Evolutionary conservation across 2,888 invertebrate species (phyloP).

Genomic region (Mythimna ferrago): DNA sequence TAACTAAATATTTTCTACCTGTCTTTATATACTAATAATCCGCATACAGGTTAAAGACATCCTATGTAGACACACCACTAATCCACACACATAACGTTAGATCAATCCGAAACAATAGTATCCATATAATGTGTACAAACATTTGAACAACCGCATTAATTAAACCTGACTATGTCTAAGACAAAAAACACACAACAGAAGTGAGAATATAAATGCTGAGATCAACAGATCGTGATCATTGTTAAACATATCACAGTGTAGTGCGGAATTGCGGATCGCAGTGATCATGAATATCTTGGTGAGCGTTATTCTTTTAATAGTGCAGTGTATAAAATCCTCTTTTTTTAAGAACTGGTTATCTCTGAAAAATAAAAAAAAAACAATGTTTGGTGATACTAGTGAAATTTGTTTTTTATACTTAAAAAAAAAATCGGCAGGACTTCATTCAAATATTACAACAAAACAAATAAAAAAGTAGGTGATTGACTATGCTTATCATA

Average conservation of each 20-base stretch:
- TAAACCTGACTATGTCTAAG: constrained; percentile 55
- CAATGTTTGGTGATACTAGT: constrained; percentile 5
- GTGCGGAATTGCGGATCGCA: constrained; percentile 66
- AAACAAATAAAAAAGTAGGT: not conserved
- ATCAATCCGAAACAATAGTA: constrained; percentile 48
- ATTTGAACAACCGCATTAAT: constrained; percentile 60
- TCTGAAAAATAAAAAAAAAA: not conserved
- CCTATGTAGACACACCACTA: constrained; percentile 26
- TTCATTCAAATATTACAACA: too few relatives aligned
- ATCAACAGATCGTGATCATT: constrained; percentile 69
- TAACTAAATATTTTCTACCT: not conserved
- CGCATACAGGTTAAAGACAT: not conserved
- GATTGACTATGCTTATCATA: not conserved
- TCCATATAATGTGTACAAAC: constrained; percentile 33
- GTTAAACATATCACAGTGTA: constrained; percentile 60
- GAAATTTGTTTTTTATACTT: not conserved
- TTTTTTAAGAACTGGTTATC: not conserved
- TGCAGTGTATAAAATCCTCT: constrained; percentile 33
- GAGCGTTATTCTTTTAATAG: constrained; percentile 60
- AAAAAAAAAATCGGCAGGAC: too few relatives aligned
- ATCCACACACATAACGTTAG: constrained; percentile 29
- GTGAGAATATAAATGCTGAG: constrained; percentile 75
- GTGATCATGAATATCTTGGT: constrained; percentile 74
- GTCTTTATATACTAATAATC: not conserved
- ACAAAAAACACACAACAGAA: constrained; percentile 55